A percentile compares a stretch with the other conserved stretches of the same genome.
Evolutionary conservation across 2,113 vertebrate genomes (phyloP).

Genomic region (Acrocephalus arundinaceus): DNA sequence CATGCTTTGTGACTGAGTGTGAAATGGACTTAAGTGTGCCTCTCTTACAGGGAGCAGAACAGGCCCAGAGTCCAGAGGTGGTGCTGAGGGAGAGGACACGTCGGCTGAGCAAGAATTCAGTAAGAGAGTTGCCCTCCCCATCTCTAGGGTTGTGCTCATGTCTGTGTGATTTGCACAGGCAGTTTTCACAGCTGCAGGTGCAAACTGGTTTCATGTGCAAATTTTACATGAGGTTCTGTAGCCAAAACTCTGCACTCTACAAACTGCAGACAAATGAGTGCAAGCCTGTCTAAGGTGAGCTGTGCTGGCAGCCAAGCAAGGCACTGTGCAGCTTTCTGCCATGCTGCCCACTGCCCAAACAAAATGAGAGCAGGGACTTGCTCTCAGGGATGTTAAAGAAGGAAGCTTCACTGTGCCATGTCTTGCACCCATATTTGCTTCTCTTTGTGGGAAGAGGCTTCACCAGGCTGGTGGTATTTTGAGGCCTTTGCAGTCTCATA

Average conservation of each 20-base stretch:
- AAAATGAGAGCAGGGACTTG: background rate
- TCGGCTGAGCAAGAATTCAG: constrained; percentile 52
- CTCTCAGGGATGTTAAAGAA: background rate
- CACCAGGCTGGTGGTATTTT: background rate
- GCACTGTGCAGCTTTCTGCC: background rate
- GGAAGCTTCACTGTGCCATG: background rate
- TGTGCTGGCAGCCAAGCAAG: background rate
- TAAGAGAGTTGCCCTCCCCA: constrained; percentile 1
- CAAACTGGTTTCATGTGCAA: background rate
- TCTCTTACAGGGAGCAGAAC: constrained; percentile 53
- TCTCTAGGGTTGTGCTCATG: background rate
- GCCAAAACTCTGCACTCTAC: background rate
- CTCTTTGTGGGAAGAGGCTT: background rate
- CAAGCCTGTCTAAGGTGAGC: background rate
- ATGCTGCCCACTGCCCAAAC: background rate
- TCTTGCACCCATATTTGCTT: background rate
- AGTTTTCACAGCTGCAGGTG: background rate
- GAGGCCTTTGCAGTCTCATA: background rate
- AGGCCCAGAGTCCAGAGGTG: constrained; percentile 48
- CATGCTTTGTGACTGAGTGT: background rate
- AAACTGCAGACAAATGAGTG: background rate
- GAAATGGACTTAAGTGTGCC: background rate
- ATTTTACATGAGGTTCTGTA: background rate
- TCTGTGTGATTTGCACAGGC: background rate
- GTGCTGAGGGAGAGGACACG: constrained; percentile 28